Evolutionary conservation across 2,797 vertebrate species (phyloP).

Genomic region (Cryptoblepharus egeriae): DNA sequence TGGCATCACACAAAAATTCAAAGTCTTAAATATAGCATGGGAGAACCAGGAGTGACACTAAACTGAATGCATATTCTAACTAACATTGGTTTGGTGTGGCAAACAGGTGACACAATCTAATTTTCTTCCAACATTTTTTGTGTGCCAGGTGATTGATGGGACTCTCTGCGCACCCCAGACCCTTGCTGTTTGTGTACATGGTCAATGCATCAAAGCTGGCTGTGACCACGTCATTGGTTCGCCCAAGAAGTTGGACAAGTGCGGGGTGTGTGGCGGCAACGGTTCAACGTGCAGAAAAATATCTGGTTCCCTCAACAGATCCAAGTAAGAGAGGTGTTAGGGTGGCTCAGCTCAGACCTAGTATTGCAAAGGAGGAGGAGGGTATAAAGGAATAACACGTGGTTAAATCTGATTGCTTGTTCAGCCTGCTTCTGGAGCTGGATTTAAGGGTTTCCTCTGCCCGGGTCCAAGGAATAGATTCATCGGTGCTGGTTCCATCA

Average conservation of each 20-base stretch:
- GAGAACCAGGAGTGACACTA: too few relatives aligned
- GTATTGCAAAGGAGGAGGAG: not conserved
- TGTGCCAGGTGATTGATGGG: constrained; percentile 89
- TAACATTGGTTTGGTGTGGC: not conserved
- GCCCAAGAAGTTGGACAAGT: constrained; percentile 91
- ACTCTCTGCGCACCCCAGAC: constrained; percentile 94
- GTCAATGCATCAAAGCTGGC: constrained; percentile 96
- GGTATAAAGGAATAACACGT: not conserved
- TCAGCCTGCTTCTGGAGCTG: not conserved
- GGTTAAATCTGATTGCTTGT: not conserved
- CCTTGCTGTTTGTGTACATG: constrained; percentile 92
- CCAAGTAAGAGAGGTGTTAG: constrained; percentile 82
- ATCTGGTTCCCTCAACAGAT: constrained; percentile 88
- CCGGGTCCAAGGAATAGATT: not conserved
- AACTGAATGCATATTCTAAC: not conserved
- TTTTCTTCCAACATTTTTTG: not conserved
- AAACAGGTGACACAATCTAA: fast-evolving
- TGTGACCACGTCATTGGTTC: constrained; percentile 94
- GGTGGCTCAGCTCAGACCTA: not conserved
- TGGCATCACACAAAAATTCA: too few relatives aligned
- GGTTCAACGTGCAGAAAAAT: constrained; percentile 90
- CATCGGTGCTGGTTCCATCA: too few relatives aligned
- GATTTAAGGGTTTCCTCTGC: not conserved
- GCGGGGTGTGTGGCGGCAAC: constrained; percentile 90
- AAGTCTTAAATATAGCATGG: too few relatives aligned